A percentile compares a stretch with the other conserved stretches of the same genome.
Conservation (phyloP, 2,113 vertebrate species). For the Rhinogobius similis region DNA sequence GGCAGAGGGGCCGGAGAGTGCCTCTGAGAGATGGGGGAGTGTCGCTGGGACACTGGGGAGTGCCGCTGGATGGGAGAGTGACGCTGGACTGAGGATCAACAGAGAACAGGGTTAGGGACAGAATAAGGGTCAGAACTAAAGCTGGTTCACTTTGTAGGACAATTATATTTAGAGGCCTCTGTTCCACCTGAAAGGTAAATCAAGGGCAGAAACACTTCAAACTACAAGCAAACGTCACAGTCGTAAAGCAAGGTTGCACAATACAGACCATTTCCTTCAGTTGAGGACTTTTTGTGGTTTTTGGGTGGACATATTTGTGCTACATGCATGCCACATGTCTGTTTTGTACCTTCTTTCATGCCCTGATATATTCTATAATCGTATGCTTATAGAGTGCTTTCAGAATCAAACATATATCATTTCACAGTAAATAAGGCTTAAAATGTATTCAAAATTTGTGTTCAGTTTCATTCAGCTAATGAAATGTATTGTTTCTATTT, state of each 20-base stretch:
- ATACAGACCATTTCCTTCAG: background rate
- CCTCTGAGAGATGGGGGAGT: conserved; percentile 81
- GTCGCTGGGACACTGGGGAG: conserved; percentile 85
- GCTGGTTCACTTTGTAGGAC: background rate
- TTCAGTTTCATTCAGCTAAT: no score
- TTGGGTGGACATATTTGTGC: background rate
- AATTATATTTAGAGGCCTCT: background rate
- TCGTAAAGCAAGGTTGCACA: background rate
- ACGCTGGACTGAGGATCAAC: conserved; percentile 80
- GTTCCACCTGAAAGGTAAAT: background rate
- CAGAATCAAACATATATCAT: background rate
- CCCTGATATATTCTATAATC: no score
- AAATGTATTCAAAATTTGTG: no score
- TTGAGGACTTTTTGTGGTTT: background rate
- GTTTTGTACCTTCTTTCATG: background rate
- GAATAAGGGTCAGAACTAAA: background rate
- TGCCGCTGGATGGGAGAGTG: conserved; percentile 82
- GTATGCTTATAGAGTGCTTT: background rate
- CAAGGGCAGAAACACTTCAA: background rate
- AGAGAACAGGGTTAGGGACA: background rate
- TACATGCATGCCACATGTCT: background rate
- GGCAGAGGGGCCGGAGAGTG: conserved; percentile 78
- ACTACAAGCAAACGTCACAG: background rate
- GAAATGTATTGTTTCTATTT: no score
- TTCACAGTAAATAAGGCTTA: no score